Evolutionary conservation across 35 echinoderm and acorn worm genomes (phyloP), one percentile per base, ranked within the genome.

Genomic region (Chiridota heheva): DNA sequence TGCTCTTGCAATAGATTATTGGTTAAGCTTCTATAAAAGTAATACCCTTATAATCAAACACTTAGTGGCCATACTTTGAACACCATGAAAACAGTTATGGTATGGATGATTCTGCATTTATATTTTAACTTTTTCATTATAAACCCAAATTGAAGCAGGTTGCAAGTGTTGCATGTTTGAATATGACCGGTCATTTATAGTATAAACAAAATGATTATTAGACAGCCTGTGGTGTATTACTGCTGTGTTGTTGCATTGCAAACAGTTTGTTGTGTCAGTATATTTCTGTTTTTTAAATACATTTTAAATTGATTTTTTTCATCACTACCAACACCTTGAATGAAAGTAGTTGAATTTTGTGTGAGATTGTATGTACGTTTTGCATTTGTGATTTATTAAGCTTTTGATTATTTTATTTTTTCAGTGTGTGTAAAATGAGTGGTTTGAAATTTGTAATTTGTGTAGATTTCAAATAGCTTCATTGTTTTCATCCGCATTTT

Each of bases 291-390:
- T 66, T 66, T 66, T 66, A 36, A 51, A 24, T 74, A 51, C 28
- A 45, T 51, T 20, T 43, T 74, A 33, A 25, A 51, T 74, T 33
- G 70, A 74, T 74, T 74, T 47, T 74, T 74, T 42, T 74, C 70
- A 47, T 74, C 70, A 74, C 70, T 74, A 74, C 70, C 70, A 74
- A 74, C 70, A 74, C 70, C 70, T 74, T 74, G 70, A 74, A 74
- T 74, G 70, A 47, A 51, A 74, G 24, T 51, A 51, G 35, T 74
- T 49, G n/a, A 18, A 49, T 51, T 49, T 73, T 70, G 20, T 37
- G 26, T 60, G 58, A 28, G 5, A 60, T 60, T 60, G 7, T 60
- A 27, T 30, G 25, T 60, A 60, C 58, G 25, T 60, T 27, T 27
- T 30, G 18, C 32, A n/a, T 60, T 12, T 7, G 5, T 13, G 41